phyloP scores from a whole-genome alignment of 2,113 vertebrate species.

The Pachyramphus minor region DNA sequence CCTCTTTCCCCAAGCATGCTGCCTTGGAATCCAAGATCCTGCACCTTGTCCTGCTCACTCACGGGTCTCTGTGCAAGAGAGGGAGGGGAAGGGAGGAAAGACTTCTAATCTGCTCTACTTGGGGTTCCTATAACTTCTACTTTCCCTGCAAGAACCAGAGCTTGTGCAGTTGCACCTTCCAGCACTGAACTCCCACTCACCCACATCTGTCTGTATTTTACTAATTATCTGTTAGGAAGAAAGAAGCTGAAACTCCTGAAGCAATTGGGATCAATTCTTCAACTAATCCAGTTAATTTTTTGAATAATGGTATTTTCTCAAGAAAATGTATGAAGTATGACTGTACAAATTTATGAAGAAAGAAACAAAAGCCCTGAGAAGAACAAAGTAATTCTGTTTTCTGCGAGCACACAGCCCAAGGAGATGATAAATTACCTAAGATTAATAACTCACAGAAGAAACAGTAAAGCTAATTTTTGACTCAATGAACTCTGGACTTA shows the following conservation, averaged over 20 bases:
- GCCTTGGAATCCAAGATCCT: not conserved
- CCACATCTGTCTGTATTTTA: not conserved
- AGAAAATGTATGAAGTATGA: not conserved
- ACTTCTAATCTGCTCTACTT: not conserved
- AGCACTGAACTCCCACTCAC: not conserved
- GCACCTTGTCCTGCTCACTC: not conserved
- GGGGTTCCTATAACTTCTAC: not conserved
- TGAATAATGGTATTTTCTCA: not conserved
- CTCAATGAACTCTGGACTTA: not conserved
- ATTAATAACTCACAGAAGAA: not conserved
- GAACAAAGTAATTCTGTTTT: not conserved
- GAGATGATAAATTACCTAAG: not conserved
- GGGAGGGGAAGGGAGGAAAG: not conserved
- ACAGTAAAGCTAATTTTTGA: not conserved
- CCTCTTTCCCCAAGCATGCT: accelerated
- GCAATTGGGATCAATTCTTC: not conserved
- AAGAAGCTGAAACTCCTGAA: not conserved
- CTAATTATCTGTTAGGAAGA: not conserved
- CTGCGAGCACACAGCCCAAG: not conserved
- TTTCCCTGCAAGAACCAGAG: not conserved
- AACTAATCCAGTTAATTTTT: not conserved
- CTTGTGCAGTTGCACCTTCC: accelerated
- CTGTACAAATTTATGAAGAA: not conserved
- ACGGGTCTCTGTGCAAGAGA: not conserved
- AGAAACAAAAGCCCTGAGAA: not conserved